These are phyloP conservation scores for Lagodon rhomboides DNA, from an alignment of 2,797 vertebrate species.

Conservation along the genomic window DNA sequence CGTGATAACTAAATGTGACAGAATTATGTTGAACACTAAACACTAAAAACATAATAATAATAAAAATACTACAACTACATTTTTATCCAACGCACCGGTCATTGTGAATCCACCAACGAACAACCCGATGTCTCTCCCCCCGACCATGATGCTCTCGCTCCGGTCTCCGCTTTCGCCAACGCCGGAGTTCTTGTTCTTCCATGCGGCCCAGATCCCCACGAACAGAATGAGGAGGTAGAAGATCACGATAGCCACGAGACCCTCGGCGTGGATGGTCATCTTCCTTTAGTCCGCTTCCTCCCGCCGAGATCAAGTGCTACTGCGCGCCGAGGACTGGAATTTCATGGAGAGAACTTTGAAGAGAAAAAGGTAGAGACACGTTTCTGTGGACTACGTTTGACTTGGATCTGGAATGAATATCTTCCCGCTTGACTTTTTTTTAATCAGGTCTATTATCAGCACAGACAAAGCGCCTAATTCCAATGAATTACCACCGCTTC, in stretches of 20 bases:
- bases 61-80: rapidly evolving
- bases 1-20: background rate
- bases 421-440: background rate
- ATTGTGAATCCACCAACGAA: slow-evolving; percentile 98
- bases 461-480: background rate
- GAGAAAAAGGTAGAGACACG: background rate
- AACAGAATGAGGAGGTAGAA: slow-evolving; percentile 95
- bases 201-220: slow-evolving; percentile 98
- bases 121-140: slow-evolving; percentile 96
- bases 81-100: slow-evolving; percentile 87
- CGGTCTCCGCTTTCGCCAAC: slow-evolving; percentile 83
- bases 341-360: slow-evolving; percentile 74
- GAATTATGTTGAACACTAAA: background rate
- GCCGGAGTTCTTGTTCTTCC: slow-evolving; percentile 95
- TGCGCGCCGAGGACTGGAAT: slow-evolving; percentile 46
- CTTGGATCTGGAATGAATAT: background rate
- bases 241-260: slow-evolving; percentile 93
- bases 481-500: background rate
- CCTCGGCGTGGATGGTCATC: slow-evolving; percentile 95
- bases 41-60: background rate
- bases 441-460: background rate
- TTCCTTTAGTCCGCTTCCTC: slow-evolving; percentile 56
- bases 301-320: slow-evolving; percentile 69
- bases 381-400: rapidly evolving
- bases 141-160: slow-evolving; percentile 96